phyloP scores from a whole-genome alignment of 2,888 invertebrate species.

The Mongoloraphidia duomilia region DNA sequence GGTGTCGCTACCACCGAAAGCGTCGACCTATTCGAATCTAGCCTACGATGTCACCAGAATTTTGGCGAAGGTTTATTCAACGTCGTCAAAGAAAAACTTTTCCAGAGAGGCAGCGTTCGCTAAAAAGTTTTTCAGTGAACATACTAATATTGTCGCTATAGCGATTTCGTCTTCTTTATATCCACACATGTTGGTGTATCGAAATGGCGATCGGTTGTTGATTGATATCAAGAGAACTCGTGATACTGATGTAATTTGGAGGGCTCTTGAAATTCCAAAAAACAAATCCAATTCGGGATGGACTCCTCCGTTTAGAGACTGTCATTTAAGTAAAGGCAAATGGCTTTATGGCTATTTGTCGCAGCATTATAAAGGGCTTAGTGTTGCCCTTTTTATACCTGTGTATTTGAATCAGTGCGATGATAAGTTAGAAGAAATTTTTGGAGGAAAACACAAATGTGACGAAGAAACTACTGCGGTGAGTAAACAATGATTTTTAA shows the following conservation, averaged over 20 bases:
- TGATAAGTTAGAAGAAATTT: constrained; percentile 47
- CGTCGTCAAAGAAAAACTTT: too few species aligned
- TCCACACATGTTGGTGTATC: background rate
- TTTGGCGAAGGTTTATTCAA: too few species aligned
- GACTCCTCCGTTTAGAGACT: constrained; percentile 29
- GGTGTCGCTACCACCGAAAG: too few species aligned
- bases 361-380: constrained; percentile 17
- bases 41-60: too few species aligned
- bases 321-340: constrained; percentile 22
- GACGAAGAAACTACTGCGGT: constrained; percentile 35
- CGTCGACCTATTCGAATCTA: too few species aligned
- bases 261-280: constrained; percentile 34
- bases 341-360: constrained; percentile 28
- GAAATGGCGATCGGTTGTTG: constrained; percentile 5
- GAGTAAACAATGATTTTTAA: constrained; percentile 14
- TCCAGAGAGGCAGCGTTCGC: too few species aligned
- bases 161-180: too few species aligned
- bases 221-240: background rate
- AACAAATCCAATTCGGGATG: constrained; percentile 19
- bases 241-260: constrained; percentile 14
- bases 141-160: too few species aligned
- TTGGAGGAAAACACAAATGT: constrained; percentile 50
- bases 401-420: constrained; percentile 60
- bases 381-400: constrained; percentile 25
- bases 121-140: too few species aligned